Base-by-base conservation (phyloP, 2,113 vertebrate species). In the Galemys pyrenaicus region DNA sequence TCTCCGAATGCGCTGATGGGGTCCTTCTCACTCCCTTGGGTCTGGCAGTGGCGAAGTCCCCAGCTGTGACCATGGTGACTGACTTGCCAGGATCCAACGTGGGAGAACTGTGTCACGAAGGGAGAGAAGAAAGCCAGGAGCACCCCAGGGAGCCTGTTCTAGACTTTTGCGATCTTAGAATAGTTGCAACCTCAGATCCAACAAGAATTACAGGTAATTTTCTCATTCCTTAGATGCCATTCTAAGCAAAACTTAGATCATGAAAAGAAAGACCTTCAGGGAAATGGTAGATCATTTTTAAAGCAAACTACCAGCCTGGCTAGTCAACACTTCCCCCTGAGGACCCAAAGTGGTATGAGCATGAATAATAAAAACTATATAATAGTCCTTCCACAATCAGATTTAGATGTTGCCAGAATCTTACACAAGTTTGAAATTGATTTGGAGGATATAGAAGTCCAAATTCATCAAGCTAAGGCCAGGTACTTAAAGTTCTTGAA, bases 161-260 rank as follows among this genome's bases (percentile, higher is more conserved):
- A 49, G 39, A 85, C 20, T 37, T 51, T 78, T 92, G 77, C 58
- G 30, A 75, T 56, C 78, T 81, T 65, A 82, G 71, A 79, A 41
- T 19, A 93, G 82, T 60, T 78, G 91, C 78, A 60, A 5, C 30
- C 93, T 95, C 68, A n/a, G 37, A 78, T 87, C 85, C 82, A 68
- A 89, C 62, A 92, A 87, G 86, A 93, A 94, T 84, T 67, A 88
- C 58, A 94, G 96, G 58, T 92, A 80, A 92, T 94, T 95, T 83
- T 88, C 95, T 92, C 75, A 92, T 89, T 93, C 78, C 68, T 70
- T 90, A 41, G 64, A 73, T 89, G 68, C 64, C 64, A 71, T 87
- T 85, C 46, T 60, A 78, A 92, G 79, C 35, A 87, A 94, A 95
- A 88, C 74, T 87, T 82, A 22, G 30, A 86, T 84, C 32, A 11